Percentiles rank a stretch among this genome's conserved stretches.
Conservation (phyloP, 2,113 vertebrate genomes). For the Austrofundulus limnaeus region DNA sequence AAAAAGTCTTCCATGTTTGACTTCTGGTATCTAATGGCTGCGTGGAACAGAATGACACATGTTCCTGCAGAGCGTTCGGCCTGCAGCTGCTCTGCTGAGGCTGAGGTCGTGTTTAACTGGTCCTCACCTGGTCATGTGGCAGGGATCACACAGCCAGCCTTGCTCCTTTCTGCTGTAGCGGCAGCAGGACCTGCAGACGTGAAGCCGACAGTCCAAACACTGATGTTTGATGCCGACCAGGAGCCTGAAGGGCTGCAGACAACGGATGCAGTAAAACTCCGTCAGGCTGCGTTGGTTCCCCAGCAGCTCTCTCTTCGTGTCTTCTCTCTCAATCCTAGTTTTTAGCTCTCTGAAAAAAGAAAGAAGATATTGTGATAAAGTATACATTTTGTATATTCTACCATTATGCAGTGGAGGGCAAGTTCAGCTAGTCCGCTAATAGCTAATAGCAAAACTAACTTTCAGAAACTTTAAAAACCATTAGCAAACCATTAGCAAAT, state of each 20-base stretch:
- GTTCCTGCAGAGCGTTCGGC: background rate
- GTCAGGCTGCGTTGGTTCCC: constrained; percentile 78
- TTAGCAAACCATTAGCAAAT: too few species aligned
- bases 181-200: constrained; percentile 86
- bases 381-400: too few species aligned
- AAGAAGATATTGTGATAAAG: too few species aligned
- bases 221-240: constrained; percentile 82
- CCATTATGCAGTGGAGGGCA: too few species aligned
- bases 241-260: constrained; percentile 89
- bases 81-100: background rate
- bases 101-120: background rate
- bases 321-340: constrained; percentile 84
- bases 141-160: constrained; percentile 89
- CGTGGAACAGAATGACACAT: background rate
- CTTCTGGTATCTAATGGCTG: background rate
- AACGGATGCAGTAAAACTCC: constrained; percentile 85
- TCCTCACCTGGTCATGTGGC: constrained; percentile 86
- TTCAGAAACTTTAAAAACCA: too few species aligned
- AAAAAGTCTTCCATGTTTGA: background rate
- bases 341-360: constrained; percentile 81
- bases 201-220: constrained; percentile 86
- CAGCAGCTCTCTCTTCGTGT: constrained; percentile 84
- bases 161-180: constrained; percentile 83
- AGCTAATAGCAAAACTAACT: too few species aligned
- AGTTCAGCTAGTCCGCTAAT: too few species aligned